These are phyloP conservation scores for Euglossa dilemma DNA, from an alignment of 1,140 invertebrate genomes.

Conservation along the genomic window DNA sequence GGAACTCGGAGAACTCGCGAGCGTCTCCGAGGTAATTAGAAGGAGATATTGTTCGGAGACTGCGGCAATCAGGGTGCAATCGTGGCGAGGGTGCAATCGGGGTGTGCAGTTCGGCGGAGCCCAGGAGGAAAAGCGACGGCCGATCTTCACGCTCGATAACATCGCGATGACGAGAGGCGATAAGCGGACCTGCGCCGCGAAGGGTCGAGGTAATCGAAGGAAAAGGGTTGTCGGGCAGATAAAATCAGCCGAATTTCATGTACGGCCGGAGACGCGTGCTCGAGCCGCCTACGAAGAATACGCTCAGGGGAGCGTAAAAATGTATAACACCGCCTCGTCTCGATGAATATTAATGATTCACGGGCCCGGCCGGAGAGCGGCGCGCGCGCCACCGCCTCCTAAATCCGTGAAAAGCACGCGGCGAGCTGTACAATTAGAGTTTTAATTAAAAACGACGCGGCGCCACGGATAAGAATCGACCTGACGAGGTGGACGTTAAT, in stretches of 20 bases:
- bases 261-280: slow-evolving; percentile 62
- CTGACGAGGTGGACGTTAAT: slow-evolving; percentile 44
- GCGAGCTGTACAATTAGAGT: slow-evolving; percentile 30
- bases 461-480: slow-evolving; percentile 38
- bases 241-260: slow-evolving; percentile 69
- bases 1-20: background rate
- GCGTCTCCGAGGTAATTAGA: background rate
- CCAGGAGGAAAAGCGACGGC: background rate
- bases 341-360: slow-evolving; percentile 56
- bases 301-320: slow-evolving; percentile 57
- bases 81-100: too few species aligned
- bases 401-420: slow-evolving; percentile 43
- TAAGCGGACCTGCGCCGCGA: slow-evolving; percentile 36
- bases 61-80: background rate
- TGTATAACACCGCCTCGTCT: slow-evolving; percentile 25
- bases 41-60: background rate
- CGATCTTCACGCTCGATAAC: slow-evolving; percentile 63
- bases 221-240: slow-evolving; percentile 47
- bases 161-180: slow-evolving; percentile 59
- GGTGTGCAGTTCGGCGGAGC: background rate
- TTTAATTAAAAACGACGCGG: slow-evolving; percentile 51
- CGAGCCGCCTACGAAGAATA: slow-evolving; percentile 37
- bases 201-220: slow-evolving; percentile 31
- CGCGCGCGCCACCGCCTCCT: slow-evolving; percentile 1
- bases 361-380: background rate